Evolutionary conservation across 2,113 vertebrate genomes (phyloP), one percentile per base, ranked within the genome.

Genomic region (Mesocricetus auratus): DNA sequence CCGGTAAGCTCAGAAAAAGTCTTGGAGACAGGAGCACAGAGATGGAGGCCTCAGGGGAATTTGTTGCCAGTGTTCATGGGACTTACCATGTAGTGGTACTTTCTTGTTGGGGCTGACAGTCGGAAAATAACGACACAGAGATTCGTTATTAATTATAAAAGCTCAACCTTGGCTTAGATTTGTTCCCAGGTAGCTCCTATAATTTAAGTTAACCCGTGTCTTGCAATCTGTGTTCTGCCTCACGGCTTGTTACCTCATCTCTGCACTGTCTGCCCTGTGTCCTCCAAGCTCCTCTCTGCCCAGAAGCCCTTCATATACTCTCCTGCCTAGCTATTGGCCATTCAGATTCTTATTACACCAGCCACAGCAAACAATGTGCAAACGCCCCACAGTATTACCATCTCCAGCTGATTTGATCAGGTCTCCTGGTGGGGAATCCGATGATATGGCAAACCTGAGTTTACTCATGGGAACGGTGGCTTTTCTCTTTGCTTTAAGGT

Each of bases 341-440:
- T 71, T 71, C 69, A 39, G 36, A 16, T 71, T 39, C 21, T 71
- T 39, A 71, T 71, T 39, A 39, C 69, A 71, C 69, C 36, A 22
- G 36, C 19, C 69, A 39, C 69, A 39, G 8, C 69, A 39, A 71
- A 39, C 69, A 71, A 71, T 69, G 60, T 69, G 36, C 33, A 36
- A 2, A 5, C 36, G 6, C 36, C 66, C 15, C 1, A 36, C 33
- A 17, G 21, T 1, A 16, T 69, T 69, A 16, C 90, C 56, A 39
- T 94, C 45, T 26, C 21, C n/a, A 45, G 53, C 1, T 60, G 53
- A 62, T 58, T 68, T 71, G 22, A 26, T 60, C 68, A 82, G 53
- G 29, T 94, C 19, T 95, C 53, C 75, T 88, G 69, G 66, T 93
- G 88, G 93, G 93, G 53, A 62, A n/a, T 47, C 71, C 85, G 50